Evolutionary conservation across 2,888 invertebrate genomes (phyloP), one percentile per base, ranked within the genome.

Genomic region (Tryphoninae sp.): DNA sequence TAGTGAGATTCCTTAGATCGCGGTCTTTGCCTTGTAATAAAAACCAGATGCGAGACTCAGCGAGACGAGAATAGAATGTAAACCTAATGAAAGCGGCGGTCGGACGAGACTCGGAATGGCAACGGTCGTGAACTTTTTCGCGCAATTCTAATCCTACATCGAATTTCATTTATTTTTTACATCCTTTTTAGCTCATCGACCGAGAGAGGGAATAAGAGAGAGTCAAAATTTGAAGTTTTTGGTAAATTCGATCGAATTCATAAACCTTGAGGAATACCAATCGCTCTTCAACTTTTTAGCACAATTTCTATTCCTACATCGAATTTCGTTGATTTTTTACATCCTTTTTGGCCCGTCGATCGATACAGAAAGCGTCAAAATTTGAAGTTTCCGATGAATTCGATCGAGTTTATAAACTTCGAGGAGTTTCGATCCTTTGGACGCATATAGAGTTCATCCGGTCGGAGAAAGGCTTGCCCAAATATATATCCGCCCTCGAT

Each of bases 31-130:
- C 49, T 68, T 59, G 58, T 62, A 74, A 79, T 79, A 68, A 79
- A 73, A 79, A 68, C 55, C 79, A 79, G 73, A 79, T 68, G 68
- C 49, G 58, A 42, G 58, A 58, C 16, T 26, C 59, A n/a, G 40
- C 33, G 23, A 9, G 59, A 72, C 73, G 22, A 62, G 59, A 62
- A 68, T 62, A 68, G 74, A 79, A 79, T 16, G 22, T 26, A 13
- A 22, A 65, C 71, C 59, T 55, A n/a, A 64, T n/a, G 58, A 59
- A 55, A 58, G 74, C 42, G 42, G 11, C 53, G 19, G 22, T 64
- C 16, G 6, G 22, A 26, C 19, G 16, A 49, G 67, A 62, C 40
- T 73, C 40, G 13, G 9, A 73, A n/a, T n/a, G 6, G 4, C 19
- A 7, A n/a, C 64, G 9, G 49, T 64, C 53, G 16, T 13, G 4